A percentile compares a stretch with the other conserved stretches of the same genome.
Evolutionary conservation across 2,888 invertebrate genomes (phyloP).

Genomic region (Xestia rhomboidea): DNA sequence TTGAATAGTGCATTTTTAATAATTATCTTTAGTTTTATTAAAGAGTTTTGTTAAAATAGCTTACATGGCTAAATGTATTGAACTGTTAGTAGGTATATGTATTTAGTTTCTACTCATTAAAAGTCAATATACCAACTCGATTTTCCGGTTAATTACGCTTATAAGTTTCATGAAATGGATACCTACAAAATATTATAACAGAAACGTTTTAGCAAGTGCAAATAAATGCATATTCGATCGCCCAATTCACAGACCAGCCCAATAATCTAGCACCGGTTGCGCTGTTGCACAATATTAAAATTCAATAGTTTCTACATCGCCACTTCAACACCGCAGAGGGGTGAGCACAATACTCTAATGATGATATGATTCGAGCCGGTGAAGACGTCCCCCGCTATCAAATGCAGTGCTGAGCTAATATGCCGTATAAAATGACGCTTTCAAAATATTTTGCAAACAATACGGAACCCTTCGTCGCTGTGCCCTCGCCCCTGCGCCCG

Average conservation of each 20-base stretch:
- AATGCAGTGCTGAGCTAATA: conserved; percentile 87
- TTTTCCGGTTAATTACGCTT: neutral
- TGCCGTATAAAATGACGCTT: conserved; percentile 89
- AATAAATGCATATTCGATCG: conserved; percentile 25
- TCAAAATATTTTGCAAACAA: conserved; percentile 91
- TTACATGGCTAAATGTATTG: neutral
- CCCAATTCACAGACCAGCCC: conserved; percentile 7
- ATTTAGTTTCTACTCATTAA: neutral
- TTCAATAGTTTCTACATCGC: conserved; percentile 74
- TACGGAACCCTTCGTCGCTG: conserved; percentile 82
- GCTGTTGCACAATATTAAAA: conserved; percentile 61
- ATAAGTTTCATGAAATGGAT: neutral
- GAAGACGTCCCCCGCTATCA: conserved; percentile 88
- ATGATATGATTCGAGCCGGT: conserved; percentile 84
- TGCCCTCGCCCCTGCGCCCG: conserved; percentile 76
- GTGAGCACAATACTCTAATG: conserved; percentile 84
- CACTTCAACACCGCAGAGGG: conserved; percentile 73
- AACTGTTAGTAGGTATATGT: neutral
- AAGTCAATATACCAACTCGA: neutral
- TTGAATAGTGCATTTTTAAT: neutral
- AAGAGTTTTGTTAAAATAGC: no score
- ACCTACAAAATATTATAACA: neutral
- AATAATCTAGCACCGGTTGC: conserved; percentile 42
- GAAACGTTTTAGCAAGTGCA: neutral
- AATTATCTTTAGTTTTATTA: neutral